These are phyloP conservation scores for Theocolax elegans DNA, from an alignment of 1,140 invertebrate species.

Conservation along the genomic window DNA sequence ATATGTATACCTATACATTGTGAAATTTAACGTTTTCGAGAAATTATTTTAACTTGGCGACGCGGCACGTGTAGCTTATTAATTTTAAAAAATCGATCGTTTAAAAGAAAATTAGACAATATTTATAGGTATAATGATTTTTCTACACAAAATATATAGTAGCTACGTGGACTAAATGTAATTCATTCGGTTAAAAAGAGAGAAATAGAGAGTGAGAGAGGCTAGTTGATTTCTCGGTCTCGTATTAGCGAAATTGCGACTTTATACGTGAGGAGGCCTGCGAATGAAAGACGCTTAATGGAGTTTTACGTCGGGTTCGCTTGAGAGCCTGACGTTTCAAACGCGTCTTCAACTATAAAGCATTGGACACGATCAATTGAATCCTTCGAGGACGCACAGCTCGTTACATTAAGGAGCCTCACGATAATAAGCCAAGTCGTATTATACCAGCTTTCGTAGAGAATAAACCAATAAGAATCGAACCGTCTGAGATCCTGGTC, in stretches of 20 bases:
- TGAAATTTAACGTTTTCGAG: too few relatives aligned
- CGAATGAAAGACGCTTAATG: conserved; percentile 26
- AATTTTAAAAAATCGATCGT: too few relatives aligned
- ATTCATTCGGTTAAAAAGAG: too few relatives aligned
- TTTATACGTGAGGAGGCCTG: conserved; percentile 16
- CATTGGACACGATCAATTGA: conserved; percentile 37
- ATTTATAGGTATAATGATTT: too few relatives aligned
- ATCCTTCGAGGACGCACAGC: not conserved
- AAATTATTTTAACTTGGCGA: too few relatives aligned
- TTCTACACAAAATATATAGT: too few relatives aligned
- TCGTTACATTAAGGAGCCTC: conserved; percentile 19
- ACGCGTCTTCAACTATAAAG: conserved; percentile 42
- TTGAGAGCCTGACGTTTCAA: not conserved
- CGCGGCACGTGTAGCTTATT: too few relatives aligned
- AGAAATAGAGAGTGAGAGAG: too few relatives aligned
- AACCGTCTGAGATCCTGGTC: not conserved
- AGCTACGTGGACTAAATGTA: too few relatives aligned
- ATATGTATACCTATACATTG: too few relatives aligned
- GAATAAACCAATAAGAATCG: conserved; percentile 15
- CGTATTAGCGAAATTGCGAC: not conserved
- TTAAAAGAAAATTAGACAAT: too few relatives aligned
- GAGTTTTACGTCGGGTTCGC: conserved; percentile 8
- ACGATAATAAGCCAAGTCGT: conserved; percentile 24
- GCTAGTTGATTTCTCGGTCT: too few relatives aligned
- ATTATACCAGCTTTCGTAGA: not conserved